phyloP scores from a whole-genome alignment of 2,888 invertebrate species.

The Calliphora vomitoria region DNA sequence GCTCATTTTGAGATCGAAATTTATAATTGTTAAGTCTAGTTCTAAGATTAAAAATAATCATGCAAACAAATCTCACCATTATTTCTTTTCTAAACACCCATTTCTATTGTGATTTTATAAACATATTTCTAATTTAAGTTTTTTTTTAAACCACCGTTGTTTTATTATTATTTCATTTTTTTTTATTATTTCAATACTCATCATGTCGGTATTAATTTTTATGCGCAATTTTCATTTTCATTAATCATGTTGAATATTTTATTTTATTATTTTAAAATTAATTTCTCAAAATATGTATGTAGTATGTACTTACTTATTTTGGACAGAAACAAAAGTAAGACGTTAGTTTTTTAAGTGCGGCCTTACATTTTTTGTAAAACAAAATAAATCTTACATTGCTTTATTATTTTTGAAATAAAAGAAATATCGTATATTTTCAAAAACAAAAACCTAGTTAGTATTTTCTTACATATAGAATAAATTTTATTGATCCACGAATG shows the following conservation, averaged over 20 bases:
- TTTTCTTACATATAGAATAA: too few species aligned
- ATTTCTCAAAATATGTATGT: conserved; percentile 2
- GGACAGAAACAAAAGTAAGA: conserved; percentile 22
- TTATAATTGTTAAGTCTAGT: conserved; percentile 62
- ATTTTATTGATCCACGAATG: too few species aligned
- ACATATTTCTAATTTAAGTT: neutral
- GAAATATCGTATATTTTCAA: conserved; percentile 54
- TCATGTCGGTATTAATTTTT: conserved; percentile 15
- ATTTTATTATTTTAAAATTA: neutral
- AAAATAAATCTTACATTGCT: conserved; percentile 58
- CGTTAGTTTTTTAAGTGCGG: conserved; percentile 51
- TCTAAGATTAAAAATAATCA: conserved; percentile 59
- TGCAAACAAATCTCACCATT: conserved; percentile 44
- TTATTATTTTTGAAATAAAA: conserved; percentile 69
- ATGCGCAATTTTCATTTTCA: conserved; percentile 17
- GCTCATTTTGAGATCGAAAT: conserved; percentile 61
- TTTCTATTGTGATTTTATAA: conserved; percentile 59
- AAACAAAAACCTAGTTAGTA: neutral
- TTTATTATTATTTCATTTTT: conserved; percentile 10
- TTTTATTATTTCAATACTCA: conserved; percentile 51
- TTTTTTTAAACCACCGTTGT: conserved; percentile 48
- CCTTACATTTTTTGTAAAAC: conserved; percentile 67
- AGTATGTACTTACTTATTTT: conserved; percentile 48
- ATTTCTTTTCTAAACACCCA: conserved; percentile 20
- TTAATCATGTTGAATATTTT: conserved; percentile 15